phyloP scores from a whole-genome alignment of 2,888 invertebrate genomes.

The Pandemis cinnamomeana region DNA sequence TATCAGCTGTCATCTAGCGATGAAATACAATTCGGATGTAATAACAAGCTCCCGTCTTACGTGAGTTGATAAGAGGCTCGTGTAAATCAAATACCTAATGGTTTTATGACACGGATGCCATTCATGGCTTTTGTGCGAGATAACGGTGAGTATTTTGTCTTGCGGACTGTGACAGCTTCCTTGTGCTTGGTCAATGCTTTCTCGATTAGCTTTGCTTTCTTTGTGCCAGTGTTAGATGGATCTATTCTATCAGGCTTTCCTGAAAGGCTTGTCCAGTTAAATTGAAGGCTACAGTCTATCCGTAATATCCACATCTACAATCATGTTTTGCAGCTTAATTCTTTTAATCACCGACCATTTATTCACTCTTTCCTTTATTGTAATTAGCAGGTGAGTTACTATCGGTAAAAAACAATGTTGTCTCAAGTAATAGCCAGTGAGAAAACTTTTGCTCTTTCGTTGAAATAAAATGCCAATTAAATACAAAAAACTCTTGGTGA shows the following conservation, averaged over 20 bases:
- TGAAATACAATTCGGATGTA: constrained; percentile 80
- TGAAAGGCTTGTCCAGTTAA: not conserved
- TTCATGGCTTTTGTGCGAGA: constrained; percentile 49
- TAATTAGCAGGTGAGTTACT: no score
- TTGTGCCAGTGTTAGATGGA: not conserved
- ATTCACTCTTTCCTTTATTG: no score
- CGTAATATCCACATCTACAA: no score
- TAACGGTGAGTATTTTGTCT: constrained; percentile 32
- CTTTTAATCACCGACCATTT: no score
- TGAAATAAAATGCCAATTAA: no score
- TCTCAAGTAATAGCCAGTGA: no score
- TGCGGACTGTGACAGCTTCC: constrained; percentile 3
- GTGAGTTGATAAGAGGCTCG: constrained; percentile 68
- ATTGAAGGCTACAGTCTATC: no score
- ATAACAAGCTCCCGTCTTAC: constrained; percentile 84
- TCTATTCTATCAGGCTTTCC: not conserved
- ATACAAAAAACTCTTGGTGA: no score
- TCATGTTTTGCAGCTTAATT: no score
- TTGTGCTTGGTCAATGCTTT: constrained; percentile 6
- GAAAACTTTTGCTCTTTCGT: no score
- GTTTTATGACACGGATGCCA: constrained; percentile 36
- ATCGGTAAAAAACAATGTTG: no score
- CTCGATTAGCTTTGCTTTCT: not conserved
- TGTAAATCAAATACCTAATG: constrained; percentile 67
- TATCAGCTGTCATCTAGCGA: constrained; percentile 78